These are phyloP conservation scores for Phortica magna DNA, from an alignment of 2,888 invertebrate species.

Conservation along the genomic window DNA sequence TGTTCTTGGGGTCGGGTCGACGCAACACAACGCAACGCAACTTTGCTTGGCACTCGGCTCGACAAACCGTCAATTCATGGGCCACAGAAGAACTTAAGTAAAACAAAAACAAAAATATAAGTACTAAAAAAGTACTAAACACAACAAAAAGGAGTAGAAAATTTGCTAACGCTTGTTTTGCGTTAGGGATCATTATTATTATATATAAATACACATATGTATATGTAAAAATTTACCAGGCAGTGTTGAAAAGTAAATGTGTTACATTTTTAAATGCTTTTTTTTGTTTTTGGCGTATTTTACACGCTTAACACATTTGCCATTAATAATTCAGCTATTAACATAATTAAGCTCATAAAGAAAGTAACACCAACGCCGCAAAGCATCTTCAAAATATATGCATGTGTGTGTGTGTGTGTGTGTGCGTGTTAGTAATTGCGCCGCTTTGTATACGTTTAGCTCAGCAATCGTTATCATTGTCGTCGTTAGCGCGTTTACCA, in stretches of 20 bases:
- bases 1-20: conserved; percentile 1
- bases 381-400: conserved; percentile 50
- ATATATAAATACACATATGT: no score
- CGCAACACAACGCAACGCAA: background rate
- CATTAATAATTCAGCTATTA: conserved; percentile 24
- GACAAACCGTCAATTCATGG: no score
- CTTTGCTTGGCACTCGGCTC: background rate
- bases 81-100: no score
- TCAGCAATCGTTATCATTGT: background rate
- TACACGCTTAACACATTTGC: conserved; percentile 5
- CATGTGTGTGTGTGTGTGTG: conserved; percentile 1
- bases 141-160: no score
- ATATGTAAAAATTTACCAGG: background rate
- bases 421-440: no score
- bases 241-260: background rate
- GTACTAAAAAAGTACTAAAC: no score
- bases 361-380: background rate
- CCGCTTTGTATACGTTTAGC: background rate
- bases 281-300: conserved; percentile 1
- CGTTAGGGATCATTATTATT: no score
- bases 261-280: background rate
- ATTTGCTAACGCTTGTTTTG: no score
- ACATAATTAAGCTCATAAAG: conserved; percentile 15
- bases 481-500: background rate
- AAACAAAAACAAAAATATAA: background rate